Conservation (phyloP, 2,113 vertebrate genomes). For the Tauraco erythrolophus region DNA sequence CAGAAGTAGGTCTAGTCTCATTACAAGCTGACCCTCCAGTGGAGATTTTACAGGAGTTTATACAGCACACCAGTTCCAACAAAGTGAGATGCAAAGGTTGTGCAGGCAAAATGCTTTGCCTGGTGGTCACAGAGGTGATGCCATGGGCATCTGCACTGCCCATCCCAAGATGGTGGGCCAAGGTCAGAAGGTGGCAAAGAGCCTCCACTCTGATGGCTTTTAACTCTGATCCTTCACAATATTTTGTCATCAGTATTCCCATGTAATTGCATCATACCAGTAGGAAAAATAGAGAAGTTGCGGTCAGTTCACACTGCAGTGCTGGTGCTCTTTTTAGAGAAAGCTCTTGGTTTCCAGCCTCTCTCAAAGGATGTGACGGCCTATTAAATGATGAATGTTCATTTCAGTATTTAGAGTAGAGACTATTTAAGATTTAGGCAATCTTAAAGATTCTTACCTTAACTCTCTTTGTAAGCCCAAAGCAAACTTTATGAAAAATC, state of each 20-base stretch:
- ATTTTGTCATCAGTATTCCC: not conserved
- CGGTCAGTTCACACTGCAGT: not conserved
- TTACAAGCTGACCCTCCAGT: not conserved
- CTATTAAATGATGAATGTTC: not conserved
- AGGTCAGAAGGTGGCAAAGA: not conserved
- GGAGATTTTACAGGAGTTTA: not conserved
- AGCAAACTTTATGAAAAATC: conserved; percentile 29
- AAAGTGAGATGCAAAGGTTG: not conserved
- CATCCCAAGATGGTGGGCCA: rapidly evolving
- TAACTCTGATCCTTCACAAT: not conserved
- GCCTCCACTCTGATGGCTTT: not conserved
- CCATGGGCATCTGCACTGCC: not conserved
- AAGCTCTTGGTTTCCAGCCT: not conserved
- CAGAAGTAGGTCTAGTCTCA: not conserved
- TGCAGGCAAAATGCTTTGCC: not conserved
- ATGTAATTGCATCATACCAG: not conserved
- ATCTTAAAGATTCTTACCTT: not conserved
- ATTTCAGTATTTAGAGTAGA: not conserved
- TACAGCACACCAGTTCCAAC: not conserved
- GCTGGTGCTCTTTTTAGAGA: not conserved
- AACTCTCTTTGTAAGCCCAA: not conserved
- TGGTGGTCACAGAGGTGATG: not conserved
- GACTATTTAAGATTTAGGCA: not conserved
- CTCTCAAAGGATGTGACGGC: not conserved
- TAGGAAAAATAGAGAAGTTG: not conserved